A percentile compares a stretch with the other conserved stretches of the same genome.
These are phyloP conservation scores for Micromys minutus DNA, from an alignment of 2,113 vertebrate species.

Conservation along the genomic window DNA sequence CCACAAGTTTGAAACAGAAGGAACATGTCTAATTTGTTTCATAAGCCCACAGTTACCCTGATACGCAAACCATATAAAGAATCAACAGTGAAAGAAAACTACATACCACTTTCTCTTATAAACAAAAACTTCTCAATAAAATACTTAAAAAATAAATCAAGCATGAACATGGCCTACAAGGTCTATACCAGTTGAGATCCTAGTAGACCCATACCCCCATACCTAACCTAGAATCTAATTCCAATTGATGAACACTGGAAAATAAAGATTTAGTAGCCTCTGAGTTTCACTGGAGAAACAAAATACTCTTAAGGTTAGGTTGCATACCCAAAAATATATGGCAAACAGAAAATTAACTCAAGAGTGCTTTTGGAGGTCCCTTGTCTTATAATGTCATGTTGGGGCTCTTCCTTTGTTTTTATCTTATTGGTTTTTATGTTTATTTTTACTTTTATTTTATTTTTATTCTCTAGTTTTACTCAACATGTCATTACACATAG, in stretches of 20 bases:
- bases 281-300: background rate
- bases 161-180: too few relatives aligned
- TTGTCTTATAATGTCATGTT: background rate
- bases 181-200: background rate
- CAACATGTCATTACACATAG: background rate
- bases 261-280: background rate
- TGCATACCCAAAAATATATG: background rate
- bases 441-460: background rate
- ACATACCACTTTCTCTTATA: background rate
- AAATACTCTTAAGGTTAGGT: background rate
- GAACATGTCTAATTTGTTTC: background rate
- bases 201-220: background rate
- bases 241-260: background rate
- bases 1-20: background rate
- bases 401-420: background rate
- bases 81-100: background rate
- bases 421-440: background rate
- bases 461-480: background rate
- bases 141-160: background rate
- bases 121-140: background rate
- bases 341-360: background rate
- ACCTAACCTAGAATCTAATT: background rate
- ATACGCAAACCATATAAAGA: background rate
- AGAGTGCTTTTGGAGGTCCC: background rate
- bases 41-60: background rate